Base-by-base conservation (phyloP, 2,888 invertebrate genomes). In the Diarsia rubi region DNA sequence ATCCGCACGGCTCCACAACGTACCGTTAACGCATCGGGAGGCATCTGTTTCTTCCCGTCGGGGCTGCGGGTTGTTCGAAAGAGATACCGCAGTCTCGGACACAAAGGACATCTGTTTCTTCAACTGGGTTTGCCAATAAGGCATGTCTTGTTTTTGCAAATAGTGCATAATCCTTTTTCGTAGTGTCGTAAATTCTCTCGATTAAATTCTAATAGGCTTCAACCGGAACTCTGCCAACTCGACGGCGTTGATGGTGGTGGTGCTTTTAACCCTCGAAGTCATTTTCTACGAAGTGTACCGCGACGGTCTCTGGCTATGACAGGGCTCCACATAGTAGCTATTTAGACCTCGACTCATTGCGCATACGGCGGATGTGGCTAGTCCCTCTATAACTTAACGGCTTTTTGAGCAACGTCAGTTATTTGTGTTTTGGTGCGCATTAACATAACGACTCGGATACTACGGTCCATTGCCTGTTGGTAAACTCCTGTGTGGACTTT, bases 351-450 rank as follows among this genome's bases (percentile, higher is more conserved):
- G 21, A 49, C 21, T 49, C 11, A 49, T 49, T n/a, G 52, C 11
- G n/a, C n/a, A 52, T 52, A n/a, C 11, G 11, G 3, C 11, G 11
- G 49, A 9, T 11, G 9, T 49, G 3, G 21, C 11, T n/a, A n/a
- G n/a, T 52, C 3, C n/a, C 21, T 3, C 21, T 21, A 9, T 9
- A 49, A 9, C 49, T 49, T 21, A n/a, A 21, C n/a, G 49, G 49
- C 11, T 49, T 49, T n/a, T n/a, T 11, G 49, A 52, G 11, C n/a
- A 52, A n/a, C n/a, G 52, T 52, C n/a, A n/a, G 11, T 52, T 1
- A n/a, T 52, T 52, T 52, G 12, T 52, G n/a, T 52, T 52, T 52
- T n/a, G n/a, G 52, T n/a, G 52, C n/a, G n/a, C n/a, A 52, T 52
- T 52, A 52, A n/a, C n/a, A n/a, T n/a, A 12, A 1, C n/a, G n/a